These are phyloP conservation scores for Sisor rabdophorus DNA, from an alignment of 2,113 vertebrate genomes.

Conservation along the genomic window DNA sequence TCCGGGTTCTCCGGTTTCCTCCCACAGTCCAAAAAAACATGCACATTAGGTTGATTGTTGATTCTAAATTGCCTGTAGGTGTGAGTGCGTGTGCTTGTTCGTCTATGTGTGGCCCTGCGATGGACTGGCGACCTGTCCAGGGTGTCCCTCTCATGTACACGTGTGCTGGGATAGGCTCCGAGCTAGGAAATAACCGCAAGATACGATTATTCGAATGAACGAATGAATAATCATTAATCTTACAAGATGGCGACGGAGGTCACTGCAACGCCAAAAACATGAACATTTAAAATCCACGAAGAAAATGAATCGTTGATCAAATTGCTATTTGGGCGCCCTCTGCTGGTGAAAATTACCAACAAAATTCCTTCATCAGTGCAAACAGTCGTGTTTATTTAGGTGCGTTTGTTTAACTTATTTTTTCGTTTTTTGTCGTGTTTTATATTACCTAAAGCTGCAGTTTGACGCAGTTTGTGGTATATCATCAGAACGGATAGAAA, in stretches of 20 bases:
- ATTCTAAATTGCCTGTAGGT: too few species aligned
- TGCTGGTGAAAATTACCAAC: slow-evolving; percentile 1
- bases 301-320: not conserved
- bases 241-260: slow-evolving; percentile 14
- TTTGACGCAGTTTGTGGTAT: not conserved
- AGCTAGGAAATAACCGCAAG: too few species aligned
- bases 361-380: not conserved
- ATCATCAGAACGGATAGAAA: not conserved
- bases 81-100: too few species aligned
- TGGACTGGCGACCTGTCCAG: too few species aligned
- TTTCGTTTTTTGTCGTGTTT: not conserved
- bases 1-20: too few species aligned
- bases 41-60: too few species aligned
- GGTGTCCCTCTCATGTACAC: too few species aligned
- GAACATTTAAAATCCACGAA: not conserved
- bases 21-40: too few species aligned
- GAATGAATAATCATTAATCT: too few species aligned
- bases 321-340: slow-evolving; percentile 1
- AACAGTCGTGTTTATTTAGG: not conserved
- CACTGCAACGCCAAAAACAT: not conserved
- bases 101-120: too few species aligned
- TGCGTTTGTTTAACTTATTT: not conserved
- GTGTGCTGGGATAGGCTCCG: too few species aligned
- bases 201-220: too few species aligned
- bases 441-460: not conserved